Evolutionary conservation across 1,140 invertebrate genomes (phyloP).

Genomic region (Anthonomus grandis): DNA sequence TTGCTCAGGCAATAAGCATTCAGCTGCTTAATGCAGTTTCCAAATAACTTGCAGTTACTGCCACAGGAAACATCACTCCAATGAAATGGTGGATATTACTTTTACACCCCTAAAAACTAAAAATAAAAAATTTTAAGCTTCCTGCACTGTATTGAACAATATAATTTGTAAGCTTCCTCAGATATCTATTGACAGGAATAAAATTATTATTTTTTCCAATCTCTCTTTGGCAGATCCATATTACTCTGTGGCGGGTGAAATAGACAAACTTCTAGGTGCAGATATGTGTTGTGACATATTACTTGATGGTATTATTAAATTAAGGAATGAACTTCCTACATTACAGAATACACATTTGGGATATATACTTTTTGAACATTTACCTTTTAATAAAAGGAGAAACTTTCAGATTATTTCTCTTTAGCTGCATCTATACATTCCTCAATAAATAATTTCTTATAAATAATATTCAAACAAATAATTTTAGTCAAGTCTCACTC

Average conservation of each 20-base stretch:
- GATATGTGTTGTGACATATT: background rate
- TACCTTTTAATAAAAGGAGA: no score
- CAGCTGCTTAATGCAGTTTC: background rate
- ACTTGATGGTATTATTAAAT: background rate
- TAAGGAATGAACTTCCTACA: background rate
- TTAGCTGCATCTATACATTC: no score
- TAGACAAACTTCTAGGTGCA: background rate
- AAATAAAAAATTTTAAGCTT: background rate
- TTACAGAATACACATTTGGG: conserved; percentile 4
- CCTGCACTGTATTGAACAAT: background rate
- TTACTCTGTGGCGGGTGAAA: background rate
- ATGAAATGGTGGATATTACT: background rate
- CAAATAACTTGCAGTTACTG: background rate
- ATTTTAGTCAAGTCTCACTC: background rate
- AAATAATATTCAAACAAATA: background rate
- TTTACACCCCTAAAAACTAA: background rate
- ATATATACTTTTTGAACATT: background rate
- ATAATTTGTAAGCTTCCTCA: background rate
- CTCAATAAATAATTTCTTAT: background rate
- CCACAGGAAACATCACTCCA: background rate
- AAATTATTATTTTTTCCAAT: background rate
- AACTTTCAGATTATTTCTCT: no score
- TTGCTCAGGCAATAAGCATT: background rate
- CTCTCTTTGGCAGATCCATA: background rate
- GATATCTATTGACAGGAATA: background rate